These are phyloP conservation scores for Euura saliciscinereae DNA, from an alignment of 1,140 invertebrate genomes.

Conservation along the genomic window DNA sequence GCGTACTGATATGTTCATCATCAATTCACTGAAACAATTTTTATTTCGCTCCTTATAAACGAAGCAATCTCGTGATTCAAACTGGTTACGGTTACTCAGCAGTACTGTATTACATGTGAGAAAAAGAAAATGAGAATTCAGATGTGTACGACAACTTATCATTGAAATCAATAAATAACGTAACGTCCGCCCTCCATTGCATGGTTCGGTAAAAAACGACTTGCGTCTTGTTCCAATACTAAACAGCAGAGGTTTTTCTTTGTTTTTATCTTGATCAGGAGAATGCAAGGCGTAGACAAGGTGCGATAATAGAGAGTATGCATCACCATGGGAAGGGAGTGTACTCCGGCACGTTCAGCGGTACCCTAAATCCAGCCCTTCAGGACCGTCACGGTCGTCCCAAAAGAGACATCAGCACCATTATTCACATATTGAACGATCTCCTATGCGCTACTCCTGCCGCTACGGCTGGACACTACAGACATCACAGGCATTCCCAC, in stretches of 20 bases:
- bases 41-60: too few relatives aligned
- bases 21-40: too few relatives aligned
- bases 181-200: neutral
- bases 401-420: conserved; percentile 90
- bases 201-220: neutral
- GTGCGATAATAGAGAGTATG: conserved; percentile 91
- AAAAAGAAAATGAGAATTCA: neutral
- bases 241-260: conserved; percentile 9
- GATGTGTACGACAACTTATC: neutral
- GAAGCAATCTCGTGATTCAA: too few relatives aligned
- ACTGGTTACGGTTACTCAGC: too few relatives aligned
- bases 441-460: conserved; percentile 84
- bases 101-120: too few relatives aligned
- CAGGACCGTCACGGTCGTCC: conserved; percentile 90
- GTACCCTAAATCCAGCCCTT: conserved; percentile 90
- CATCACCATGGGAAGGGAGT: conserved; percentile 91
- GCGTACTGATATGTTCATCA: too few relatives aligned
- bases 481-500: conserved; percentile 45
- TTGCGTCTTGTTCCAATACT: neutral
- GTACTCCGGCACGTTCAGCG: conserved; percentile 83
- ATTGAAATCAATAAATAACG: neutral
- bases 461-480: conserved; percentile 53
- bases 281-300: conserved; percentile 63
- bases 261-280: conserved; percentile 39
- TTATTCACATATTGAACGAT: conserved; percentile 95